Evolutionary conservation across 2,113 vertebrate species (phyloP), one percentile per base, ranked within the genome.

Genomic region (Maccullochella peelii): DNA sequence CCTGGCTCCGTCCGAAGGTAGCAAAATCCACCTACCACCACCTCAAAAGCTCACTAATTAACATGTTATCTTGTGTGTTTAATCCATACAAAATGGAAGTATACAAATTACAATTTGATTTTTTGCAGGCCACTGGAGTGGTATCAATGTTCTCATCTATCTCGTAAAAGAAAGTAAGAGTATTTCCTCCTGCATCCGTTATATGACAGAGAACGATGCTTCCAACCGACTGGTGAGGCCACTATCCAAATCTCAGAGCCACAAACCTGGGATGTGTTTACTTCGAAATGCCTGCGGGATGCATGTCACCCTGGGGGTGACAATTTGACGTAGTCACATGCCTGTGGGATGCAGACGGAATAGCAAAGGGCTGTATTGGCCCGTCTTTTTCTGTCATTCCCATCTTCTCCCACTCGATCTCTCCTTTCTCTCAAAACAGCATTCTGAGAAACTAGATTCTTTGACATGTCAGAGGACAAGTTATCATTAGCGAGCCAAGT

Each of bases 321-420:
- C 91, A 90, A 79, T 91, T 91, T 81, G 88, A 87, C 77, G 82
- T 47, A 87, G 93, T 88, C 85, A 85, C 88, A 93, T 91, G 87
- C 87, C 86, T 91, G 89, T 89, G 91, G 92, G 85, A 91, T 84
- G 80, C 85, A 79, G 78, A 66, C 25, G 1, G 86, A 83, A 88
- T 44, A 84, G 85, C 79, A 89, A 90, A 88, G 87, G 90, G 91
- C 92, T 93, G 87, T 20, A 91, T 74, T 80, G 86, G 92, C 83
- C 84, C 7, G 67, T 90, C 76, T 85, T 89, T 92, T 86, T 89
- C 76, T 70, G 81, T 89, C 82, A 62, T 83, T 90, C 67, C 70
- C 81, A 49, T 85, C 73, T 47, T 80, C 77, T 86, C 81, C 71
- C 54, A 79, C 75, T 82, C 54, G 6, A 82, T 88, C 58, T 23